phyloP scores from a whole-genome alignment of 2,888 invertebrate genomes.

The Sphecodes monilicornis region DNA sequence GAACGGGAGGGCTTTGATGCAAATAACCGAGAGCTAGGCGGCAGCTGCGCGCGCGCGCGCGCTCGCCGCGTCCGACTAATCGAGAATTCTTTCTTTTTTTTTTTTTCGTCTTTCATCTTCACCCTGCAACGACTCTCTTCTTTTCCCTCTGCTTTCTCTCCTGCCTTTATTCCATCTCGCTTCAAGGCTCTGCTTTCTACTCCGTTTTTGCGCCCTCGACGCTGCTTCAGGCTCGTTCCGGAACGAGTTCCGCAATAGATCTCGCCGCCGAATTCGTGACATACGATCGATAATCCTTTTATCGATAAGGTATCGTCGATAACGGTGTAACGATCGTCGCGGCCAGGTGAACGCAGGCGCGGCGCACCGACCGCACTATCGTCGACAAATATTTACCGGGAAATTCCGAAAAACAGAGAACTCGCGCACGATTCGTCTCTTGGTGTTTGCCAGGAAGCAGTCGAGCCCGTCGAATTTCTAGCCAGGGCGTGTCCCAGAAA shows the following conservation, averaged over 20 bases:
- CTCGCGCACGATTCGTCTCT: not conserved
- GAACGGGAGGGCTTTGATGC: conserved; percentile 45
- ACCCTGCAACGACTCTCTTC: not conserved
- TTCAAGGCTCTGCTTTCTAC: not conserved
- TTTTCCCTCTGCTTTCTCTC: not conserved
- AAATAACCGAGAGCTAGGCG: conserved; percentile 46
- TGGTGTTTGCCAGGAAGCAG: not conserved
- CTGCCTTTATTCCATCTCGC: conserved; percentile 8
- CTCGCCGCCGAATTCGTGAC: not conserved
- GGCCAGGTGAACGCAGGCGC: not conserved
- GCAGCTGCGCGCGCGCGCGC: conserved; percentile 35
- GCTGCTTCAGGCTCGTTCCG: not conserved
- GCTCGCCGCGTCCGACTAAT: conserved; percentile 39
- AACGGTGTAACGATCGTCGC: not conserved
- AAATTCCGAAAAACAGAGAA: not conserved
- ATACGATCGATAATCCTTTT: not conserved
- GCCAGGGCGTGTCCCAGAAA: not conserved
- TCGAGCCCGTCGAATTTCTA: not conserved
- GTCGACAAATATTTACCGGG: conserved; percentile 1
- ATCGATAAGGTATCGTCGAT: conserved; percentile 3
- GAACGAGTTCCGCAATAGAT: not conserved
- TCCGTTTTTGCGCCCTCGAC: not conserved
- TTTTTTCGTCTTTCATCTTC: not conserved
- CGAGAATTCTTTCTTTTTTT: conserved; percentile 35
- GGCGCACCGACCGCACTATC: not conserved